phyloP scores from a whole-genome alignment of 2,797 vertebrate genomes.

The Agapornis canus region DNA sequence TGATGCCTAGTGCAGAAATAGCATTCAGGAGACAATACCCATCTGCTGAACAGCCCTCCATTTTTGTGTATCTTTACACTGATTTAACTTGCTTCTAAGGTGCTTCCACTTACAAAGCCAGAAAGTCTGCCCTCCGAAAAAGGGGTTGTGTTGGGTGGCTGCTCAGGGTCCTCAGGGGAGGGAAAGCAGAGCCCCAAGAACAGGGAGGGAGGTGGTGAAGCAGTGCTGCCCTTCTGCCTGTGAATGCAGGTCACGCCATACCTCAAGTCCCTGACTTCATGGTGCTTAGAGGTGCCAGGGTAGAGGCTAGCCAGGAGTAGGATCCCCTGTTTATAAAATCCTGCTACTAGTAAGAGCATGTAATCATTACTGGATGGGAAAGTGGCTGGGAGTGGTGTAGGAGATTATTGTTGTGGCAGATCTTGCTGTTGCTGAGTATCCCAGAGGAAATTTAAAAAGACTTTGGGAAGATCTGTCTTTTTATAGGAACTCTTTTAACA shows the following conservation, averaged over 20 bases:
- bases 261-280: accelerated
- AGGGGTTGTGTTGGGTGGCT: accelerated
- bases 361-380: neutral
- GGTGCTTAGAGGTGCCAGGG: neutral
- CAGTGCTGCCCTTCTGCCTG: neutral
- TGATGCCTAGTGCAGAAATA: neutral
- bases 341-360: accelerated
- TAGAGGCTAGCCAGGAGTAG: neutral
- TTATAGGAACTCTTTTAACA: neutral
- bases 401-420: neutral
- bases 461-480: neutral
- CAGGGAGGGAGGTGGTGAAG: neutral
- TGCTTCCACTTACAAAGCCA: neutral
- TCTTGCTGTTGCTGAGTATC: neutral
- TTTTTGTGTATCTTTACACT: neutral
- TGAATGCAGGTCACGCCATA: accelerated
- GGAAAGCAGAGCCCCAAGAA: neutral
- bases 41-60: neutral
- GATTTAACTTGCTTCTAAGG: neutral
- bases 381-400: neutral
- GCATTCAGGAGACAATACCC: accelerated
- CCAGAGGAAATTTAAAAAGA: neutral
- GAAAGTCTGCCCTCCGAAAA: neutral
- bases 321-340: neutral
- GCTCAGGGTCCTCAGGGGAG: neutral